Conservation (phyloP, 2,113 vertebrate species). For the Callithrix jacchus region DNA sequence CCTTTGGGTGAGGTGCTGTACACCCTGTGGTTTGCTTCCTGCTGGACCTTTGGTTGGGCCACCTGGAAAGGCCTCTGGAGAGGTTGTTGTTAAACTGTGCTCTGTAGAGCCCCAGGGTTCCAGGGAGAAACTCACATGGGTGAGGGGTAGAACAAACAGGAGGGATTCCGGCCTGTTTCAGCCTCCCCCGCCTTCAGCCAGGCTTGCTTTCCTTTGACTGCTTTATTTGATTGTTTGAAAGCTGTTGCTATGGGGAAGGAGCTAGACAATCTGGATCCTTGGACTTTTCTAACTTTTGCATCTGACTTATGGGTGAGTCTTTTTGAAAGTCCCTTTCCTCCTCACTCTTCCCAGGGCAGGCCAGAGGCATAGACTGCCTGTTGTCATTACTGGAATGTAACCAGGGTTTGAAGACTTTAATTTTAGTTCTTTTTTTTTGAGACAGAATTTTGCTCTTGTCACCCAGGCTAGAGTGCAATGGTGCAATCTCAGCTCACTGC, state of each 20-base stretch:
- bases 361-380: neutral
- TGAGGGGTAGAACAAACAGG: neutral
- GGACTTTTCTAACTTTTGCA: slow-evolving; percentile 25
- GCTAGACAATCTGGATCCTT: neutral
- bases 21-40: neutral
- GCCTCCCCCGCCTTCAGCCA: neutral
- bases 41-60: neutral
- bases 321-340: neutral
- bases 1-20: neutral
- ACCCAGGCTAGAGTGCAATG: no score
- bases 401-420: neutral
- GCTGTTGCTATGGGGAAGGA: neutral
- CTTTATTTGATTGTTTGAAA: neutral
- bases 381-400: neutral
- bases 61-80: neutral
- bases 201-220: neutral
- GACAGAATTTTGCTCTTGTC: no score
- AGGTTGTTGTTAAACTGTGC: neutral
- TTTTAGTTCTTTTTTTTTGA: neutral
- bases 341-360: neutral
- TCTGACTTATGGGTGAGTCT: neutral
- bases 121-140: neutral
- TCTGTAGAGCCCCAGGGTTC: neutral
- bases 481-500: no score
- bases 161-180: neutral